Conservation (phyloP, 37 sponge, comb jelly and placozoan genomes). For the Ephydatia muelleri region DNA sequence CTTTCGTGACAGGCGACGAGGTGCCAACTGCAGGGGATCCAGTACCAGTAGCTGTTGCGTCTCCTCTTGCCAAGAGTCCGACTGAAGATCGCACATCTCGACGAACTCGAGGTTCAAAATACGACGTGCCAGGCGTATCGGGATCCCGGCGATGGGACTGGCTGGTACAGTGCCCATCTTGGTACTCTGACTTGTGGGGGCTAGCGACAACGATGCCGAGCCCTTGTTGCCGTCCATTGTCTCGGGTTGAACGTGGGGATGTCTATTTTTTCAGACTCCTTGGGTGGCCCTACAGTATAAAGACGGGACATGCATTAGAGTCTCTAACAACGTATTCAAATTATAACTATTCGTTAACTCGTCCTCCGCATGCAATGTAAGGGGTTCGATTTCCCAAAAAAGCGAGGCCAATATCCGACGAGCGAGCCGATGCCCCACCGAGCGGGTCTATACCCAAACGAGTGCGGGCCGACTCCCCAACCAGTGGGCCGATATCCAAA, state of each 20-base stretch:
- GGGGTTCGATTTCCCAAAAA: no score
- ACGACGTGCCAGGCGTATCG: not conserved
- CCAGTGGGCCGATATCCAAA: no score
- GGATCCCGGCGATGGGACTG: not conserved
- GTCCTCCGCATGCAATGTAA: no score
- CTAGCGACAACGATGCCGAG: not conserved
- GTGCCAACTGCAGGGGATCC: not conserved
- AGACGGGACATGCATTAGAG: not conserved
- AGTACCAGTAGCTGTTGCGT: not conserved
- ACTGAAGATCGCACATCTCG: not conserved
- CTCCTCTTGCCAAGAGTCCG: not conserved
- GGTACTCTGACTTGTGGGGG: not conserved
- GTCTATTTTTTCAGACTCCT: not conserved
- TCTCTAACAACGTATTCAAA: no score
- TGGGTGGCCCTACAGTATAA: not conserved
- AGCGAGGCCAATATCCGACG: no score
- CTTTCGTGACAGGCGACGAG: not conserved
- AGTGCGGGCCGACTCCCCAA: no score
- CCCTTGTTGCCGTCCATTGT: not conserved
- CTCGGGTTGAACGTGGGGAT: not conserved
- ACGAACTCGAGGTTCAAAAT: not conserved
- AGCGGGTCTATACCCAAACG: no score
- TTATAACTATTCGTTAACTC: no score
- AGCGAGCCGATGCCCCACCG: no score
- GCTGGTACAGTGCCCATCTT: not conserved